A percentile compares a stretch with the other conserved stretches of the same genome.
phyloP scores from a whole-genome alignment of 2,888 invertebrate genomes.

The Rhabditoides inermis region DNA sequence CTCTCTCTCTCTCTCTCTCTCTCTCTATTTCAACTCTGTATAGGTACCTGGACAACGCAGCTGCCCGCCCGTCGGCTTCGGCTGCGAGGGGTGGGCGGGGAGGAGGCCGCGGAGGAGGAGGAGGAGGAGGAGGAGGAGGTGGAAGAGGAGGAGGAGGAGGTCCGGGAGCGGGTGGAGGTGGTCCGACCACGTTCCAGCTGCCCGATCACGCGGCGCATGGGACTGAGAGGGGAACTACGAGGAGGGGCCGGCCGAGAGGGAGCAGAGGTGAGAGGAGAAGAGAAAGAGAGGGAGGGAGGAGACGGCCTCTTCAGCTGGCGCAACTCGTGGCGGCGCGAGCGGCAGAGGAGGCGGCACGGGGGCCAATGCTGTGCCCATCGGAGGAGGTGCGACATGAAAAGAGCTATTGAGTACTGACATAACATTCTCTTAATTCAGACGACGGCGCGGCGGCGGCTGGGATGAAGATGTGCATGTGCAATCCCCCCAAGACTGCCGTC shows the following conservation, averaged over 20 bases:
- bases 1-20: too few species aligned
- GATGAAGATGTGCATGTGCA: constrained; percentile 18
- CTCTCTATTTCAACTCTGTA: too few species aligned
- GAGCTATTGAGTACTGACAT: too few species aligned
- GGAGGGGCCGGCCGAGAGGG: too few species aligned
- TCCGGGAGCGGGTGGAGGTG: constrained; percentile 7
- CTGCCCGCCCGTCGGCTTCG: background rate
- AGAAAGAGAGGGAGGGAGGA: too few species aligned
- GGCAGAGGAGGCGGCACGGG: constrained; percentile 4
- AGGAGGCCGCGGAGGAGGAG: constrained; percentile 7
- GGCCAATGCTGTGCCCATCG: too few species aligned
- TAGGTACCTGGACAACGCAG: too few species aligned
- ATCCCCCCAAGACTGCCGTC: constrained; percentile 12
- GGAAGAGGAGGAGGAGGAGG: constrained; percentile 6
- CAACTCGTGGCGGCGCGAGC: background rate
- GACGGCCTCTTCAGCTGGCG: too few species aligned
- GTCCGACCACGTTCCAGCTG: background rate
- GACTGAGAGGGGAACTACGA: too few species aligned
- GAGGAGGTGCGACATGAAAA: too few species aligned
- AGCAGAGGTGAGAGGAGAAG: too few species aligned
- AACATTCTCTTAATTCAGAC: background rate
- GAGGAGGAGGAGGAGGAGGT: constrained; percentile 3
- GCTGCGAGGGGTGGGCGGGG: background rate
- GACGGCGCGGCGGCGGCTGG: constrained; percentile 6
- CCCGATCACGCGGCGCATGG: constrained; percentile 3